Percentiles rank a stretch among this genome's conserved stretches.
Evolutionary conservation across 2,888 invertebrate genomes (phyloP).

Genomic region (Loripinus fragilis): DNA sequence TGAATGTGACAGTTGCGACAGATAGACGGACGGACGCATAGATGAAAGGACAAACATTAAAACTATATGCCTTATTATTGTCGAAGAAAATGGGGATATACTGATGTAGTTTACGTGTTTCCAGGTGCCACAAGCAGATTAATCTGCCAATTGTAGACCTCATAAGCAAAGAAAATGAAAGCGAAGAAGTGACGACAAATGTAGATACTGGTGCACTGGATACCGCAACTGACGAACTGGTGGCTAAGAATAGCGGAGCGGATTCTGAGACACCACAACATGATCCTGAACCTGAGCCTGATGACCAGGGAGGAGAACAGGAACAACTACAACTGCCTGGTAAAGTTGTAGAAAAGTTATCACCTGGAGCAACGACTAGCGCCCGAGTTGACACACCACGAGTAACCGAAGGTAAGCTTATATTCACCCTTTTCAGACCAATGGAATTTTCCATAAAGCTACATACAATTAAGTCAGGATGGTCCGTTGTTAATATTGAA

Average conservation of each 20-base stretch:
- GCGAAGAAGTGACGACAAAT: background rate
- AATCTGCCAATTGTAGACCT: slow-evolving; percentile 1
- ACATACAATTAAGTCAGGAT: too few species aligned
- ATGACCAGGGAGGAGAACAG: background rate
- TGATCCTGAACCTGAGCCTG: slow-evolving; percentile 4
- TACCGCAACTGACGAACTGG: background rate
- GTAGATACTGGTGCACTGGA: slow-evolving; percentile 12
- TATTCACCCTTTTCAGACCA: too few species aligned
- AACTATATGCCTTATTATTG: too few species aligned
- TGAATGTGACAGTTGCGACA: too few species aligned
- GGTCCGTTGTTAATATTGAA: too few species aligned
- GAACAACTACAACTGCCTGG: background rate
- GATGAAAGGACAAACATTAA: too few species aligned
- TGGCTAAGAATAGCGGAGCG: background rate
- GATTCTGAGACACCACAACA: background rate
- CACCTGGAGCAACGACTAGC: background rate
- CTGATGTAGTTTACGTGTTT: background rate
- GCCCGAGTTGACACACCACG: background rate
- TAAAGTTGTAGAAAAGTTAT: background rate
- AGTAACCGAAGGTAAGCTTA: background rate
- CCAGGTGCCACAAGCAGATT: slow-evolving; percentile 12
- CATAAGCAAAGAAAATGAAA: slow-evolving; percentile 16
- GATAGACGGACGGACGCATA: too few species aligned
- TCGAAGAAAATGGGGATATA: too few species aligned
- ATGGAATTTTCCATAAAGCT: too few species aligned